These are phyloP conservation scores for Dorcus parallelipipedus DNA, from an alignment of 2,888 invertebrate species.

Conservation along the genomic window DNA sequence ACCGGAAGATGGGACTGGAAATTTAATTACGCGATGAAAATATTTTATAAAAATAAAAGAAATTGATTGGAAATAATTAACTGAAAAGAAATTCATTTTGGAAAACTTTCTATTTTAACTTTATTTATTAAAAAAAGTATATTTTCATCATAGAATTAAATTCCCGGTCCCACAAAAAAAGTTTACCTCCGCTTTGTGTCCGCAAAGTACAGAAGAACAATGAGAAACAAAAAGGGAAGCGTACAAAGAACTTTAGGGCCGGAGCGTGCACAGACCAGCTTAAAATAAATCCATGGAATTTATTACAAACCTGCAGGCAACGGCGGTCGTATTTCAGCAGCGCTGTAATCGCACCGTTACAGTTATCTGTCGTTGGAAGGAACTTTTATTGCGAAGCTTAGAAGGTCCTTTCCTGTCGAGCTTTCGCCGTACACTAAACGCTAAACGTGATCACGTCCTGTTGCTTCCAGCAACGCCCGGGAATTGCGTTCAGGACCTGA, in stretches of 20 bases:
- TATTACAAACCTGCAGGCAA: conserved; percentile 20
- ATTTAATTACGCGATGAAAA: too few relatives aligned
- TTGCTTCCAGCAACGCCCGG: conserved; percentile 44
- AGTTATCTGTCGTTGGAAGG: conserved; percentile 12
- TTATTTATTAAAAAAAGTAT: too few relatives aligned
- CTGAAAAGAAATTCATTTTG: too few relatives aligned
- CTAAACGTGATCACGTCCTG: conserved; percentile 30
- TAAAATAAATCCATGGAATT: conserved; percentile 12
- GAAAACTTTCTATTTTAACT: too few relatives aligned
- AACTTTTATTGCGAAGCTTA: conserved; percentile 18
- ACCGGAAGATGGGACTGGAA: too few relatives aligned
- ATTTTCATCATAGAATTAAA: background rate
- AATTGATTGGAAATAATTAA: too few relatives aligned
- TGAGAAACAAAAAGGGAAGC: background rate
- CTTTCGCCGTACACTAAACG: conserved; percentile 36
- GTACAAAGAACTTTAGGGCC: too few relatives aligned
- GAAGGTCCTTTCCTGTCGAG: conserved; percentile 26
- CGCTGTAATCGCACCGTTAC: conserved; percentile 18
- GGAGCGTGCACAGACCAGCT: too few relatives aligned
- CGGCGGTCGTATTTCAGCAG: conserved; percentile 11
- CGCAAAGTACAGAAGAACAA: background rate
- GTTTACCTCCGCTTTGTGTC: background rate
- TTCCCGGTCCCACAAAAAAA: background rate
- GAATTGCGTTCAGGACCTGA: conserved; percentile 29
- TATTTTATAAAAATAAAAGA: too few relatives aligned